Conservation (phyloP, 2,113 vertebrate genomes). For the Papio anubis region DNA sequence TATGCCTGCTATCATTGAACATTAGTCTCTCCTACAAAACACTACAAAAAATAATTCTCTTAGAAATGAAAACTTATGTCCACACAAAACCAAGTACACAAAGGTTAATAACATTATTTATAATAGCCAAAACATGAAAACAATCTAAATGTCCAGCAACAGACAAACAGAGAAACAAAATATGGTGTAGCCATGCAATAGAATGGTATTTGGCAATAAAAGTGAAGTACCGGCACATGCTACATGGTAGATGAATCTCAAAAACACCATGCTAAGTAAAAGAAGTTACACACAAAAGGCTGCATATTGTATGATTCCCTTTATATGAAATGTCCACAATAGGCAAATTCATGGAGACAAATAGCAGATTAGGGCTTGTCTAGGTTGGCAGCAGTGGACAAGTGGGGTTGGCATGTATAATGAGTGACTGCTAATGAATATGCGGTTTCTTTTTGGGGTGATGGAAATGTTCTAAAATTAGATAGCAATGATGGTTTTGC, state of each 20-base stretch:
- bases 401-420: accelerated
- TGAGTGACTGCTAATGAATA: not conserved
- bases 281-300: not conserved
- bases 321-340: not conserved
- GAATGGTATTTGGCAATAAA: not conserved
- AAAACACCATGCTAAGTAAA: not conserved
- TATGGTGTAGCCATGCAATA: not conserved
- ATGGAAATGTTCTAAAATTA: not conserved
- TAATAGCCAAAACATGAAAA: not conserved
- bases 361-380: not conserved
- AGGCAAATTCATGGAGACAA: not conserved
- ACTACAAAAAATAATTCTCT: not conserved
- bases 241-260: not conserved
- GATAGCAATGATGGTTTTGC: not conserved
- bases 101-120: not conserved
- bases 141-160: not conserved
- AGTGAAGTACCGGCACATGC: not conserved
- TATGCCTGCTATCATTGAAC: not conserved
- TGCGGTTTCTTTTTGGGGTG: not conserved
- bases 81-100: not conserved
- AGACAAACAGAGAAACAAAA: not conserved
- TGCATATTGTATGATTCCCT: not conserved
- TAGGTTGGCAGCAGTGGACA: no score
- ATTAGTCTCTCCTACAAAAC: not conserved
- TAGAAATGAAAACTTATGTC: not conserved